A percentile compares a stretch with the other conserved stretches of the same genome.
phyloP scores from a whole-genome alignment of 2,888 invertebrate genomes.

The Argyresthia albistria region DNA sequence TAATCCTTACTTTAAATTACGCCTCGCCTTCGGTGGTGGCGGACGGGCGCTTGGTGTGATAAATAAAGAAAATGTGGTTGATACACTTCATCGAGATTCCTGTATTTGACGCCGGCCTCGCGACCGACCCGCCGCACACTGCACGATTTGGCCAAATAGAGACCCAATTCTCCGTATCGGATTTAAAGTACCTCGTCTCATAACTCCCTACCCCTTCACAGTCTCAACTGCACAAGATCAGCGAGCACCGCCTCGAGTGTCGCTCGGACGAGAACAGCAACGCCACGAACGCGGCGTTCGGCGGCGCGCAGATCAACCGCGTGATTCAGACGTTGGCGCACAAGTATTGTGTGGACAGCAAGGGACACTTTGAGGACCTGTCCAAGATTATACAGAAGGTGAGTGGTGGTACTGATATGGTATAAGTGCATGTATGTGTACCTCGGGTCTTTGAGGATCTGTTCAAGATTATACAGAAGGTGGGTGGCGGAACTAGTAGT shows the following conservation, averaged over 20 bases:
- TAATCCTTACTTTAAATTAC: no score
- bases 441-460: constrained; percentile 86
- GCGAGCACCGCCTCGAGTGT: constrained; percentile 86
- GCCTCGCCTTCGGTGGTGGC: no score
- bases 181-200: background rate
- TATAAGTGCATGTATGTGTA: background rate
- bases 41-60: no score
- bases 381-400: constrained; percentile 93
- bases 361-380: constrained; percentile 94
- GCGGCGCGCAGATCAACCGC: constrained; percentile 86
- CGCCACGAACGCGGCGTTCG: constrained; percentile 62
- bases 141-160: no score
- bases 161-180: no score
- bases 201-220: constrained; percentile 21
- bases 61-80: no score
- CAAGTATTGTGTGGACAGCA: constrained; percentile 96
- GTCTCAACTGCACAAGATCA: constrained; percentile 87
- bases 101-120: no score
- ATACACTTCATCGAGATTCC: no score
- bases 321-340: constrained; percentile 95
- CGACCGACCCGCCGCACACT: no score
- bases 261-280: constrained; percentile 66
- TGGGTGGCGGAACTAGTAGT: constrained; percentile 35
- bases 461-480: constrained; percentile 90
- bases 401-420: background rate